A percentile compares a stretch with the other conserved stretches of the same genome.
These are phyloP conservation scores for Columba livia DNA, from an alignment of 2,113 vertebrate genomes.

Conservation along the genomic window DNA sequence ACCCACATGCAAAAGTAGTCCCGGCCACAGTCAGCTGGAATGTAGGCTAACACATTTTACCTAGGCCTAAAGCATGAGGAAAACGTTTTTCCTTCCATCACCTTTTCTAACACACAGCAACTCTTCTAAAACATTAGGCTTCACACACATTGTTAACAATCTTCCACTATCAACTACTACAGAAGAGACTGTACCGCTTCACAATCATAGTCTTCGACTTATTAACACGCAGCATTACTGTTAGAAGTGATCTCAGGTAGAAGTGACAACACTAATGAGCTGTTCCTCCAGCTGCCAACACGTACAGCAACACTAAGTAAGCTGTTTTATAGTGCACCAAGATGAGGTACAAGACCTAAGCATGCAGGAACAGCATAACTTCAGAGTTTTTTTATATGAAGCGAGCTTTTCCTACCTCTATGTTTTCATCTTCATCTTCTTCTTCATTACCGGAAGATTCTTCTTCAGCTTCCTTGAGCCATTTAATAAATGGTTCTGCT, in stretches of 20 bases:
- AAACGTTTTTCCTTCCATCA: not conserved
- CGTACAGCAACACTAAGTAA: accelerated
- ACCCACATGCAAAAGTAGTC: accelerated
- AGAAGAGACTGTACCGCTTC: too few species aligned
- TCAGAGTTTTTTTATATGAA: not conserved
- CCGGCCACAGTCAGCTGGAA: not conserved
- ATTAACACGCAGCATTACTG: not conserved
- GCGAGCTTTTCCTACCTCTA: slow-evolving; percentile 79
- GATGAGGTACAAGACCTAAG: not conserved
- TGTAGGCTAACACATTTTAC: not conserved
- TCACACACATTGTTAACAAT: accelerated
- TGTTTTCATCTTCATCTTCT: slow-evolving; percentile 88
- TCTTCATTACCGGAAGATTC: slow-evolving; percentile 94
- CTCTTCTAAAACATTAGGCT: not conserved
- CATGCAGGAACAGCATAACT: accelerated
- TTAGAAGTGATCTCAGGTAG: accelerated
- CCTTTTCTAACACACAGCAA: not conserved
- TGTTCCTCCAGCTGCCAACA: not conserved
- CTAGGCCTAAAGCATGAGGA: accelerated
- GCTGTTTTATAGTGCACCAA: accelerated
- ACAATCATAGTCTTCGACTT: accelerated
- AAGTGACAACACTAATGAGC: accelerated
- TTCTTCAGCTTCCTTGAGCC: slow-evolving; percentile 97
- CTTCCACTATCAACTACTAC: not conserved
- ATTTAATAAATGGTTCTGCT: slow-evolving; percentile 96